Evolutionary conservation across 2,797 vertebrate genomes (phyloP).

Genomic region (Molothrus aeneus): DNA sequence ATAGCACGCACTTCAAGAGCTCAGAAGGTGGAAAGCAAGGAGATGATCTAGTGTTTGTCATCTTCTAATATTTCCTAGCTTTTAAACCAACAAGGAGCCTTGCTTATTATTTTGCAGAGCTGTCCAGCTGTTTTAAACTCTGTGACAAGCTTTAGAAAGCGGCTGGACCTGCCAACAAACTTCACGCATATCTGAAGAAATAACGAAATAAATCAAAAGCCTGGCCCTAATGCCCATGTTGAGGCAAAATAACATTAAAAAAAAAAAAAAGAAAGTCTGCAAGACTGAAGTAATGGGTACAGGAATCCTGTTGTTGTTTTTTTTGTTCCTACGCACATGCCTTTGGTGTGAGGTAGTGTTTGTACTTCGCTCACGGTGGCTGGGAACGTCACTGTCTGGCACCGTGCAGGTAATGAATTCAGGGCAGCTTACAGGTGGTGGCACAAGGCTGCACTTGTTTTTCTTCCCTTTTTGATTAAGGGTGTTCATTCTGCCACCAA

Average conservation of each 20-base stretch:
- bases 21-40: neutral
- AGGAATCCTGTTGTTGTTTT: constrained; percentile 67
- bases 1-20: neutral
- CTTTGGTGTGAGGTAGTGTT: constrained; percentile 55
- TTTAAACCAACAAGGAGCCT: neutral
- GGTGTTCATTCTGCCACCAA: neutral
- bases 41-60: neutral
- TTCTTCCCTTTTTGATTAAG: constrained; percentile 30
- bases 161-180: neutral
- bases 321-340: constrained; percentile 62
- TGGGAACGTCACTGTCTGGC: constrained; percentile 57
- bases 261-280: neutral
- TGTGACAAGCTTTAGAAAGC: neutral
- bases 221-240: neutral
- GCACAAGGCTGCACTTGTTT: constrained; percentile 48
- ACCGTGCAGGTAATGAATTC: constrained; percentile 33
- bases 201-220: neutral
- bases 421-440: constrained; percentile 50
- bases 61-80: neutral
- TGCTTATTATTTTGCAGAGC: neutral
- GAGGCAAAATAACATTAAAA: neutral
- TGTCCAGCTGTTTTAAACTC: neutral
- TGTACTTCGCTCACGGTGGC: constrained; percentile 32
- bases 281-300: constrained; percentile 3
- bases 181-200: neutral